These are phyloP conservation scores for Arvicanthis niloticus DNA, from an alignment of 2,113 vertebrate species.

Conservation along the genomic window DNA sequence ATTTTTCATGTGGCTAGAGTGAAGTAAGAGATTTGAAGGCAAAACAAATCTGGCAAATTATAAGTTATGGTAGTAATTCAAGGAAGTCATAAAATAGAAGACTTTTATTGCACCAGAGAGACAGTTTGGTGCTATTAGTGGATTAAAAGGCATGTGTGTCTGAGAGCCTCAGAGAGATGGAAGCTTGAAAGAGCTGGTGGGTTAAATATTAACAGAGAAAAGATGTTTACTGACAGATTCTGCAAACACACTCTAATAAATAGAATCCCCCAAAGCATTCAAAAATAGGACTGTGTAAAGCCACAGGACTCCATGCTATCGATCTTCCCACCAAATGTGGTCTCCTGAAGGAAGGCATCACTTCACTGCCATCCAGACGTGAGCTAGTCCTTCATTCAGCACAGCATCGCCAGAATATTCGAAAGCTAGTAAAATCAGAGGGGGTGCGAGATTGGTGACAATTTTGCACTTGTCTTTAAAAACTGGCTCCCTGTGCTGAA, in stretches of 20 bases:
- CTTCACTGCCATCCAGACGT: conserved; percentile 55
- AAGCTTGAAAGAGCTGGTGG: conserved; percentile 86
- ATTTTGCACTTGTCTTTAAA: conserved; percentile 73
- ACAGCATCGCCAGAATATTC: conserved; percentile 56
- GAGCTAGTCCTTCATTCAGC: conserved; percentile 65
- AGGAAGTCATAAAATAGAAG: conserved; percentile 89
- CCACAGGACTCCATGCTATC: conserved; percentile 71
- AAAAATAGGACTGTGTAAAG: conserved; percentile 80
- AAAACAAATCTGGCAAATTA: conserved; percentile 88
- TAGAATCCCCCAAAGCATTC: conserved; percentile 70
- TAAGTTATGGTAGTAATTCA: conserved; percentile 90
- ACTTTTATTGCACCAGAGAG: conserved; percentile 89
- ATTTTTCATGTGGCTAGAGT: conserved; percentile 84
- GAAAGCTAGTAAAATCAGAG: conserved; percentile 63
- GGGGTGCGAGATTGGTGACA: conserved; percentile 19
- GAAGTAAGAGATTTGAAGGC: conserved; percentile 87
- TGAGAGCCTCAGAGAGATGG: conserved; percentile 85
- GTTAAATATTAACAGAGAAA: conserved; percentile 90
- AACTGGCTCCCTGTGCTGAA: conserved; percentile 52
- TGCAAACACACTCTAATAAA: conserved; percentile 84
- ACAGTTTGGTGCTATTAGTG: conserved; percentile 85
- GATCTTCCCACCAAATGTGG: conserved; percentile 63
- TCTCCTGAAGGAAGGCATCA: conserved; percentile 35
- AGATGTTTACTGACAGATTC: conserved; percentile 87
- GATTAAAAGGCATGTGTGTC: conserved; percentile 89